phyloP scores from a whole-genome alignment of 2,888 invertebrate genomes.

The Lacanobia wlatinum region DNA sequence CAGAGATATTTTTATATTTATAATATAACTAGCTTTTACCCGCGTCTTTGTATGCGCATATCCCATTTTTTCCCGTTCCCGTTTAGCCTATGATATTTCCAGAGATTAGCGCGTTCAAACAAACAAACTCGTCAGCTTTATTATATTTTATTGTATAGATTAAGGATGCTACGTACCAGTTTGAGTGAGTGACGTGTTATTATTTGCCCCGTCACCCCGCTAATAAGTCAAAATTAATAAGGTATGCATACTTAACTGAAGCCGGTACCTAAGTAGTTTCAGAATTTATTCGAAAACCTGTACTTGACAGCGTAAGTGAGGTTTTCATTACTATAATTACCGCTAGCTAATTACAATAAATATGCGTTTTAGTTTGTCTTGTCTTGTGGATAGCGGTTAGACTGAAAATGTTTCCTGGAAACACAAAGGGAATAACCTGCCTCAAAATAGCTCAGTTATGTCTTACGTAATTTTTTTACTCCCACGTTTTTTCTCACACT shows the following conservation, averaged over 20 bases:
- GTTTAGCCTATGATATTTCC: no score
- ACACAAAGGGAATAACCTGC: neutral
- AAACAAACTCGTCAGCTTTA: no score
- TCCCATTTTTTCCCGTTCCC: no score
- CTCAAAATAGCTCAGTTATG: neutral
- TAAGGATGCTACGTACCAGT: neutral
- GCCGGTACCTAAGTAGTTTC: conserved; percentile 15
- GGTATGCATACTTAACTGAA: neutral
- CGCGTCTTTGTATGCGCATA: no score
- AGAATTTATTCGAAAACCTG: conserved; percentile 45
- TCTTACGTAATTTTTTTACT: conserved; percentile 4
- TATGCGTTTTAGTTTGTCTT: conserved; percentile 17
- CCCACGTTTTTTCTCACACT: conserved; percentile 45
- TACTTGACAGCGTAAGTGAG: conserved; percentile 37
- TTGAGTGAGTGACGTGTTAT: conserved; percentile 18
- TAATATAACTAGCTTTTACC: no score
- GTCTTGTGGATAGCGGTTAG: conserved; percentile 16
- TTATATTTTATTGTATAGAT: no score
- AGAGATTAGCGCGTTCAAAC: no score
- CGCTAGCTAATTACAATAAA: conserved; percentile 32
- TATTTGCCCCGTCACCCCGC: neutral
- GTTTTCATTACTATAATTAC: conserved; percentile 48
- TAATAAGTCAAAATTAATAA: conserved; percentile 23
- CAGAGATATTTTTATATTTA: neutral
- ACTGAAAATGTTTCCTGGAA: conserved; percentile 7